phyloP scores from a whole-genome alignment of 2,797 vertebrate genomes.

The Enteromius unitaeniatus region DNA sequence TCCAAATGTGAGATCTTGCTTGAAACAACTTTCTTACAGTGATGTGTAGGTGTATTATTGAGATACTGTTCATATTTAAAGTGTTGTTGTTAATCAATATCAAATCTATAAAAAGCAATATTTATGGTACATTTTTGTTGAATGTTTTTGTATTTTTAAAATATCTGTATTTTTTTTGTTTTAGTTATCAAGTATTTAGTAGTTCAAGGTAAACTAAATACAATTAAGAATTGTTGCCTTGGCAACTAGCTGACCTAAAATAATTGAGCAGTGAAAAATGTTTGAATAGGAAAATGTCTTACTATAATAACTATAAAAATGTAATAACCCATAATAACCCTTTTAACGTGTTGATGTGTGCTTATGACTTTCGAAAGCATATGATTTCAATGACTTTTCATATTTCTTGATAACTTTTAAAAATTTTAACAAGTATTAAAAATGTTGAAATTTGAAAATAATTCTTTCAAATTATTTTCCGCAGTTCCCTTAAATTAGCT shows the following conservation, averaged over 20 bases:
- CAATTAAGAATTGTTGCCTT: no score
- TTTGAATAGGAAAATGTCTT: no score
- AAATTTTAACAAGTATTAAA: neutral
- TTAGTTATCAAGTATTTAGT: neutral
- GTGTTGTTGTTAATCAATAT: neutral
- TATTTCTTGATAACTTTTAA: neutral
- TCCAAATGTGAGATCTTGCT: neutral
- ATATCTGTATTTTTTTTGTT: neutral
- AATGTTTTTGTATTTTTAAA: no score
- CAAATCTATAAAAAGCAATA: no score
- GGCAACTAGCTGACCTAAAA: no score
- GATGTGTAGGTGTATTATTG: neutral
- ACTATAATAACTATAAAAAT: no score
- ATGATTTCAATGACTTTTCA: neutral
- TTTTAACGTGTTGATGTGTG: no score
- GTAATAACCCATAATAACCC: no score
- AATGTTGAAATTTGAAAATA: no score
- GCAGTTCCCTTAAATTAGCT: no score
- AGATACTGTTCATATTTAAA: neutral
- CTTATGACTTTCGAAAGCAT: neutral
- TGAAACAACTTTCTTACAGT: neutral
- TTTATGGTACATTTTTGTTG: neutral
- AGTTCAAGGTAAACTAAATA: no score
- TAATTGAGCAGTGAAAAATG: no score
- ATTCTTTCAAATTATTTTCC: neutral